phyloP scores from a whole-genome alignment of 2,797 vertebrate species.

The Benthosema pterotum region DNA sequence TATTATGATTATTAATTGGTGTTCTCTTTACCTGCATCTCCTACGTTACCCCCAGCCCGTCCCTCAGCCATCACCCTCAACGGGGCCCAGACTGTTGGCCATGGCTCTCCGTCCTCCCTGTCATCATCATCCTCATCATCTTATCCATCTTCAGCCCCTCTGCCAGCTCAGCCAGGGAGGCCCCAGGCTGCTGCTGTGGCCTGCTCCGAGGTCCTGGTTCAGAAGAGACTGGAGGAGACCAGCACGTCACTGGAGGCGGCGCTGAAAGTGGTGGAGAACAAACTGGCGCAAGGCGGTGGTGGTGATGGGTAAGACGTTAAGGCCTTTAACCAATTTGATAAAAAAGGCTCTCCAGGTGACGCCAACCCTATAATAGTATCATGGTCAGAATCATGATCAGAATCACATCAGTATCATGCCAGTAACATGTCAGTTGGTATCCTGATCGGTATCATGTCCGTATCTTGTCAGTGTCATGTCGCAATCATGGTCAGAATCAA shows the following conservation, averaged over 20 bases:
- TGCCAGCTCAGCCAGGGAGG: constrained; percentile 11
- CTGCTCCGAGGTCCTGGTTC: constrained; percentile 62
- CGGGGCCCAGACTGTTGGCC: constrained; percentile 57
- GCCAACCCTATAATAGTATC: too few relatives aligned
- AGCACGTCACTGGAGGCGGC: constrained; percentile 85
- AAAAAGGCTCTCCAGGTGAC: too few relatives aligned
- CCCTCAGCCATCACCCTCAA: constrained; percentile 44
- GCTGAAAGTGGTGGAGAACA: constrained; percentile 85
- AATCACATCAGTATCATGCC: too few relatives aligned
- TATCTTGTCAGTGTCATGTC: too few relatives aligned
- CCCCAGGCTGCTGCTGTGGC: constrained; percentile 18
- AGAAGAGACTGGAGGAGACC: constrained; percentile 87
- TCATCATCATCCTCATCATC: constrained; percentile 14
- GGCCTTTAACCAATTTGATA: too few relatives aligned
- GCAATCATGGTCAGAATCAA: too few relatives aligned
- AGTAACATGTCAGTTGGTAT: too few relatives aligned
- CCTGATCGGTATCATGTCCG: too few relatives aligned
- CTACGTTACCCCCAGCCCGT: constrained; percentile 12
- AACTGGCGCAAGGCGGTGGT: constrained; percentile 75
- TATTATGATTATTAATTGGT: not conserved
- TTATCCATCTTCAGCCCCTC: not conserved
- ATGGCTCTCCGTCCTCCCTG: constrained; percentile 40
- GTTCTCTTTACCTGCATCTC: not conserved
- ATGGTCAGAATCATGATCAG: too few relatives aligned
- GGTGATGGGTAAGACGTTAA: constrained; percentile 77